A percentile compares a stretch with the other conserved stretches of the same genome.
phyloP scores from a whole-genome alignment of 2,113 vertebrate species.

The Actinemys pallida region DNA sequence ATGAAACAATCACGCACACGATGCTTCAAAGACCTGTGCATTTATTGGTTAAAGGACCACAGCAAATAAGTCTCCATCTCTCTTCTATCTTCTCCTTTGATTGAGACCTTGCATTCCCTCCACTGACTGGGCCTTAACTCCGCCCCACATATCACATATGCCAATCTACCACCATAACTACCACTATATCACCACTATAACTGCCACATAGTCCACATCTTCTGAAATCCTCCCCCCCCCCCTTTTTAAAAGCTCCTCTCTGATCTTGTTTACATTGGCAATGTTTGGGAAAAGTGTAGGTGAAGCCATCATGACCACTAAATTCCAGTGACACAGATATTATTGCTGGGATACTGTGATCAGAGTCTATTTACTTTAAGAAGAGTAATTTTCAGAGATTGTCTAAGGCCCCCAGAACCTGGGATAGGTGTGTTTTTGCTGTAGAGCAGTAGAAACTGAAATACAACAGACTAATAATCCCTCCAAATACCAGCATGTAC shows the following conservation, averaged over 20 bases:
- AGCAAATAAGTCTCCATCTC: neutral
- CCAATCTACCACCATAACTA: accelerated
- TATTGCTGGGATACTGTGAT: neutral
- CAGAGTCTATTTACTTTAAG: neutral
- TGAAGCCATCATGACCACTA: too few relatives aligned
- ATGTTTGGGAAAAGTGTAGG: neutral
- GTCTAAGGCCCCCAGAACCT: neutral
- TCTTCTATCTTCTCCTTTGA: neutral
- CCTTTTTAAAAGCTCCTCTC: neutral
- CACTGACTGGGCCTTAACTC: accelerated
- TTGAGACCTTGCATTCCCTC: neutral
- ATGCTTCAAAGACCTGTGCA: neutral
- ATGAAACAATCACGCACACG: accelerated
- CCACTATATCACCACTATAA: neutral
- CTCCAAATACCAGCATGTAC: neutral
- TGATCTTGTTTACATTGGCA: neutral
- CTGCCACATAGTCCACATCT: accelerated
- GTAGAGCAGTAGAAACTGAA: neutral
- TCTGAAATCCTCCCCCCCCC: accelerated
- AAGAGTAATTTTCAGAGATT: neutral
- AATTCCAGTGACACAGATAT: neutral
- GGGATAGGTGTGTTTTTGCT: neutral
- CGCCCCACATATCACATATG: accelerated
- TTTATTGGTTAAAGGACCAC: accelerated
- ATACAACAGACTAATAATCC: neutral